A percentile compares a stretch with the other conserved stretches of the same genome.
Evolutionary conservation across 2,888 invertebrate genomes (phyloP).

Genomic region (Timema cristinae): DNA sequence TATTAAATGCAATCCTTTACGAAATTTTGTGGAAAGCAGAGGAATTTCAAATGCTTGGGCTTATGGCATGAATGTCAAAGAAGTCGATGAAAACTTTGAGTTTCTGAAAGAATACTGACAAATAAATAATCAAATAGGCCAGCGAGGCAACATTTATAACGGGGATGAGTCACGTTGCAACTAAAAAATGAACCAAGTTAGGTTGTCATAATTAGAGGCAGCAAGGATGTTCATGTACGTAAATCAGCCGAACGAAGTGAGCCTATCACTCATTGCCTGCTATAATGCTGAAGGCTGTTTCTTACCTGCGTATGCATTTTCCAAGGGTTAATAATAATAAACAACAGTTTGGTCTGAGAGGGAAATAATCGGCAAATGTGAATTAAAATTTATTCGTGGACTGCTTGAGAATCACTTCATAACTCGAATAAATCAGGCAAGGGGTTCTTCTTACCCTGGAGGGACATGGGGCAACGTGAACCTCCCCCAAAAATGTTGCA

Average conservation of each 20-base stretch:
- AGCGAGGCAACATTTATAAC: no score
- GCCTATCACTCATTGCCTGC: background rate
- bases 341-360: constrained; percentile 22
- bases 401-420: constrained; percentile 35
- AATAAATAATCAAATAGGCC: no score
- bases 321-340: constrained; percentile 23
- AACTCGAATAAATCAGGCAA: constrained; percentile 35
- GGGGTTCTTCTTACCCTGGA: constrained; percentile 36
- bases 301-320: constrained; percentile 23
- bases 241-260: background rate
- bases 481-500: constrained; percentile 33
- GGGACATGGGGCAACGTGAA: constrained; percentile 36
- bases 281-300: constrained; percentile 36
- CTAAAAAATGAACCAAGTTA: constrained; percentile 29
- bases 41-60: constrained; percentile 12
- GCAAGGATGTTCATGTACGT: constrained; percentile 5
- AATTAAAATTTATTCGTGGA: constrained; percentile 32
- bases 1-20: constrained; percentile 28
- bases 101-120: no score
- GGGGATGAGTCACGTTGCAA: background rate
- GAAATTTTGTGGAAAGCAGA: constrained; percentile 32
- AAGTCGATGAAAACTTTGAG: constrained; percentile 28
- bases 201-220: background rate
- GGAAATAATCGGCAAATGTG: constrained; percentile 19
- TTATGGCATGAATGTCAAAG: constrained; percentile 33